Conservation (phyloP, 2,113 vertebrate species). For the Catharus minimus region DNA sequence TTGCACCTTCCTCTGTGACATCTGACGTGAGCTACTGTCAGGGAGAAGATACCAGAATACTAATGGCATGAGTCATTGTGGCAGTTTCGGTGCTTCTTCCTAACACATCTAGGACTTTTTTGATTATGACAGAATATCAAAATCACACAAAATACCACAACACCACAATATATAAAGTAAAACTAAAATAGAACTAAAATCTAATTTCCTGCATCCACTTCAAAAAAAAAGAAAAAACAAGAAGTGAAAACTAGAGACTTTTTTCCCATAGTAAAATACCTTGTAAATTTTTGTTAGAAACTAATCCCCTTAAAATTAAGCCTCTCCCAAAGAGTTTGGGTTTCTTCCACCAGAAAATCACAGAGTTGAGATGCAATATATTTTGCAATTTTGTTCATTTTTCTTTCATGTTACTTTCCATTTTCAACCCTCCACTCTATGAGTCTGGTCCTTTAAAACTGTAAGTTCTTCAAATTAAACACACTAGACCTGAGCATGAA, state of each 20-base stretch:
- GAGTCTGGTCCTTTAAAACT: neutral
- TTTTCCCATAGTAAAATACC: neutral
- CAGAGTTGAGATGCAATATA: neutral
- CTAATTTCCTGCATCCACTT: neutral
- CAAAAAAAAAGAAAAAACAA: neutral
- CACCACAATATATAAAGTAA: neutral
- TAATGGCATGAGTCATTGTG: constrained; percentile 15
- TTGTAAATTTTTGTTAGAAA: neutral
- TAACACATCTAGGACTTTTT: neutral
- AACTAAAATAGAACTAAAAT: neutral
- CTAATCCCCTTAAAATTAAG: neutral
- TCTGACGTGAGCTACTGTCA: neutral
- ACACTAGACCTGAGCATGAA: neutral
- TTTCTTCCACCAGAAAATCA: neutral
- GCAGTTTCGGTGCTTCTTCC: neutral
- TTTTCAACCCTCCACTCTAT: neutral
- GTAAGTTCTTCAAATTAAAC: neutral
- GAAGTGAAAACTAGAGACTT: neutral
- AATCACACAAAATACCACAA: neutral
- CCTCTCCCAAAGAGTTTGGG: neutral
- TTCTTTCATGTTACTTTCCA: neutral
- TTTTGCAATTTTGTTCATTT: neutral
- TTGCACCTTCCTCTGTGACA: constrained; percentile 16
- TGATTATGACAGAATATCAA: neutral
- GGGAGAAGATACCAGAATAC: neutral